phyloP scores from a whole-genome alignment of 2,888 invertebrate genomes.

The Metopia argyrocephala region DNA sequence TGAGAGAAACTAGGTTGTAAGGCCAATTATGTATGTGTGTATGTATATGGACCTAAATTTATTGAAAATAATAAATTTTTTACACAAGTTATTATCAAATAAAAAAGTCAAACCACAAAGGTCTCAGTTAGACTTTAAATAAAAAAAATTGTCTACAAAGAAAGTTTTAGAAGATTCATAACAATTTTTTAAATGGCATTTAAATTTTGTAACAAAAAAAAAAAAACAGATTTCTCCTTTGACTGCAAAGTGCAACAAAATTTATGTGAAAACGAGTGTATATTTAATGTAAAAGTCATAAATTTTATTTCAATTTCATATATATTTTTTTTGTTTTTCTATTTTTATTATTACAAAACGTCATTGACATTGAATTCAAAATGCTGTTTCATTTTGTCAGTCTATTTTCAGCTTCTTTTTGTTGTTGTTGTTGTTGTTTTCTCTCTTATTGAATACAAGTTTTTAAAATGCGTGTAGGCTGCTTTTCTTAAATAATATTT shows the following conservation, averaged over 20 bases:
- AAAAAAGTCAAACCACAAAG: too few relatives aligned
- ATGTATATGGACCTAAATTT: too few relatives aligned
- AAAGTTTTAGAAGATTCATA: too few relatives aligned
- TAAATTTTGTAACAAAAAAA: too few relatives aligned
- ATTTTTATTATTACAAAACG: slow-evolving; percentile 12
- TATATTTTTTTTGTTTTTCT: slow-evolving; percentile 1
- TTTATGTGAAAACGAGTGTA: not conserved
- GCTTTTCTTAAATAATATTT: slow-evolving; percentile 35
- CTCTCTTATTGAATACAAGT: slow-evolving; percentile 33
- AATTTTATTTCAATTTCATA: not conserved
- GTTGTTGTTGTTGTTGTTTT: not conserved
- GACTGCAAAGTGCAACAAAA: not conserved
- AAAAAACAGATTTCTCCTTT: not conserved
- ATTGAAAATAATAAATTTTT: too few relatives aligned
- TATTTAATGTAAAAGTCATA: not conserved
- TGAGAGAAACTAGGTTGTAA: too few relatives aligned
- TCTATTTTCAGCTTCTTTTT: not conserved
- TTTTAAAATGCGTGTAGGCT: slow-evolving; percentile 49
- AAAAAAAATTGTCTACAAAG: too few relatives aligned
- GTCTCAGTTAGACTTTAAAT: too few relatives aligned
- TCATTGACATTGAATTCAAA: slow-evolving; percentile 60
- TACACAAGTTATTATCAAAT: too few relatives aligned
- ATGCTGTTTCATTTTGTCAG: slow-evolving; percentile 41
- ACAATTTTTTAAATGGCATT: not conserved
- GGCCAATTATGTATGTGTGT: too few relatives aligned